Percentiles rank a stretch among this genome's conserved stretches.
Evolutionary conservation across 1,140 invertebrate genomes (phyloP).

Genomic region (Stegodyphus mimosarum): DNA sequence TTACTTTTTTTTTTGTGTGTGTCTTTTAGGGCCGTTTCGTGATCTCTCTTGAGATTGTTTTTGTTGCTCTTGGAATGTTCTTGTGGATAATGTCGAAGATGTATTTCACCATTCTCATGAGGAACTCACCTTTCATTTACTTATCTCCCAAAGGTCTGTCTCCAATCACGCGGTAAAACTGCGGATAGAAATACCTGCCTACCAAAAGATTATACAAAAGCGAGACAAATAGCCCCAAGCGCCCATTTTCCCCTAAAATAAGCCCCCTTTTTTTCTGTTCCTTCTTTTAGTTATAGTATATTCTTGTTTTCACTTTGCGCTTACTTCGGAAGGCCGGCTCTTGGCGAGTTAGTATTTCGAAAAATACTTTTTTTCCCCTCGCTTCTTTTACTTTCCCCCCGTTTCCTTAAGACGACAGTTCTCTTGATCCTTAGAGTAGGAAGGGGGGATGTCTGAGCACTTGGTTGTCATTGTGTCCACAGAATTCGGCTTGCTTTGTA

Average conservation of each 20-base stretch:
- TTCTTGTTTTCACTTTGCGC: too few species aligned
- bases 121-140: constrained; percentile 44
- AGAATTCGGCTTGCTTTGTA: constrained; percentile 17
- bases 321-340: too few species aligned
- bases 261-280: too few species aligned
- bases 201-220: constrained; percentile 37
- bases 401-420: background rate
- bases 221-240: constrained; percentile 43
- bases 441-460: constrained; percentile 7
- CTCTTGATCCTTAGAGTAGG: background rate
- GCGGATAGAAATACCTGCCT: constrained; percentile 21
- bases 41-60: too few species aligned
- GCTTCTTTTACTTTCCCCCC: background rate
- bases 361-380: too few species aligned
- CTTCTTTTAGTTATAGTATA: too few species aligned
- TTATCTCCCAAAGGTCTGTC: constrained; percentile 17
- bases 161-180: constrained; percentile 41
- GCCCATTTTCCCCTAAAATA: too few species aligned
- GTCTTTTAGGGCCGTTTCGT: too few species aligned
- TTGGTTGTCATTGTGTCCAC: constrained; percentile 11
- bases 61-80: too few species aligned
- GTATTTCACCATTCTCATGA: background rate
- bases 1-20: too few species aligned
- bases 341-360: too few species aligned
- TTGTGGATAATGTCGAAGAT: too few species aligned